phyloP scores from a whole-genome alignment of 2,113 vertebrate genomes.

The Phycodurus eques region DNA sequence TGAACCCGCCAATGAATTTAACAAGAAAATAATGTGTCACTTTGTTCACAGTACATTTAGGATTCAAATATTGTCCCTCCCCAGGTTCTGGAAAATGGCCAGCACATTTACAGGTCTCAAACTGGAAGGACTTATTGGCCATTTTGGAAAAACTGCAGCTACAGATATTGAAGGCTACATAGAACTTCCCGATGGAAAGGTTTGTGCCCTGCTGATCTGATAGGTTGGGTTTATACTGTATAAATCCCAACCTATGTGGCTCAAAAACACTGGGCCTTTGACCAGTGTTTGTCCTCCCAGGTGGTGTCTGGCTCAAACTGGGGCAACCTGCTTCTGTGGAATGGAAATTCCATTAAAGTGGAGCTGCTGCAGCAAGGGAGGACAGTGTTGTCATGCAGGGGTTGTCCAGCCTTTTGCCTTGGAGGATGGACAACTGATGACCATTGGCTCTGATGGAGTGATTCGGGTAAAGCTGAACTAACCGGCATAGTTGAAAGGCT shows the following conservation, averaged over 20 bases:
- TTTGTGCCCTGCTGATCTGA: slow-evolving; percentile 32
- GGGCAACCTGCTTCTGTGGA: slow-evolving; percentile 95
- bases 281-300: slow-evolving; percentile 55
- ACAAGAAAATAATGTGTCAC: not conserved
- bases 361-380: slow-evolving; percentile 79
- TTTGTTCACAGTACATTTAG: not conserved
- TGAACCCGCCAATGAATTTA: not conserved
- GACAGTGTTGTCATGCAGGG: slow-evolving; percentile 79
- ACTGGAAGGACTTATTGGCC: slow-evolving; percentile 84
- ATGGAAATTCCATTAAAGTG: slow-evolving; percentile 84
- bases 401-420: slow-evolving; percentile 81
- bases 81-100: slow-evolving; percentile 92
- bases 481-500: not conserved
- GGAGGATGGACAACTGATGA: slow-evolving; percentile 87
- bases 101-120: slow-evolving; percentile 88
- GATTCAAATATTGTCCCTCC: not conserved
- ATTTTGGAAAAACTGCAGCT: slow-evolving; percentile 85
- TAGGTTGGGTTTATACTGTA: not conserved
- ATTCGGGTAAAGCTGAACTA: slow-evolving; percentile 67
- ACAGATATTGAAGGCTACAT: slow-evolving; percentile 85
- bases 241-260: not conserved
- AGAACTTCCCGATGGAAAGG: slow-evolving; percentile 92
- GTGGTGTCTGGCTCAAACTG: slow-evolving; percentile 91
- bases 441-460: slow-evolving; percentile 83
- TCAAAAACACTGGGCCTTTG: not conserved